phyloP scores from a whole-genome alignment of 37 sponge, comb jelly and placozoan genomes.

The Chondrosia reniformis region DNA sequence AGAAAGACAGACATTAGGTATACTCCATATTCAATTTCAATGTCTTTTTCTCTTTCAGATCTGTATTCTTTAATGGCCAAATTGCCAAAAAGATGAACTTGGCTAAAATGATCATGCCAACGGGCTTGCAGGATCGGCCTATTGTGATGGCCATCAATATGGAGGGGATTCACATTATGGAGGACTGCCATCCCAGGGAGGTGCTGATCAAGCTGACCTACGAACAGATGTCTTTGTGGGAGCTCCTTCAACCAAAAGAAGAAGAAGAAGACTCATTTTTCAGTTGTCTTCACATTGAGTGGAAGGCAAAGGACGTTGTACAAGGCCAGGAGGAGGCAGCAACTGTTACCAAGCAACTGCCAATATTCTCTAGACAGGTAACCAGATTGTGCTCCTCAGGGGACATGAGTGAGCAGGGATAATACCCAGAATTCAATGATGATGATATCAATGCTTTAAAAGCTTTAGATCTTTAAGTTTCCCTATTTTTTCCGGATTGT shows the following conservation, averaged over 20 bases:
- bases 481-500: too few relatives aligned
- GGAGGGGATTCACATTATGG: slow-evolving; percentile 54
- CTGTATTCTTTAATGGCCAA: slow-evolving; percentile 57
- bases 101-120: slow-evolving; percentile 27
- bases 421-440: too few relatives aligned
- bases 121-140: slow-evolving; percentile 33
- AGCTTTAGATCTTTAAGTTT: too few relatives aligned
- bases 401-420: too few relatives aligned
- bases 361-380: slow-evolving; percentile 60
- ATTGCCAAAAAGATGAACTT: slow-evolving; percentile 35
- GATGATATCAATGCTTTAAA: too few relatives aligned
- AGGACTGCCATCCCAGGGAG: slow-evolving; percentile 34
- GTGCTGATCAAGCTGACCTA: slow-evolving; percentile 64
- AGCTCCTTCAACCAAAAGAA: slow-evolving; percentile 41
- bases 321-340: slow-evolving; percentile 15
- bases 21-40: too few relatives aligned
- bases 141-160: slow-evolving; percentile 71
- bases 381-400: too few relatives aligned
- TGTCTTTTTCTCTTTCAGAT: background rate
- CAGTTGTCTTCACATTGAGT: slow-evolving; percentile 72
- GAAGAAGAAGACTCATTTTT: slow-evolving; percentile 62
- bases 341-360: slow-evolving; percentile 60
- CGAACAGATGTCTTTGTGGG: slow-evolving; percentile 78
- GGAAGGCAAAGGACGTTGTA: slow-evolving; percentile 42
- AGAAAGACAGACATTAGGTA: too few relatives aligned